A percentile compares a stretch with the other conserved stretches of the same genome.
These are phyloP conservation scores for Habropoda laboriosa DNA, from an alignment of 1,140 invertebrate species.

Conservation along the genomic window DNA sequence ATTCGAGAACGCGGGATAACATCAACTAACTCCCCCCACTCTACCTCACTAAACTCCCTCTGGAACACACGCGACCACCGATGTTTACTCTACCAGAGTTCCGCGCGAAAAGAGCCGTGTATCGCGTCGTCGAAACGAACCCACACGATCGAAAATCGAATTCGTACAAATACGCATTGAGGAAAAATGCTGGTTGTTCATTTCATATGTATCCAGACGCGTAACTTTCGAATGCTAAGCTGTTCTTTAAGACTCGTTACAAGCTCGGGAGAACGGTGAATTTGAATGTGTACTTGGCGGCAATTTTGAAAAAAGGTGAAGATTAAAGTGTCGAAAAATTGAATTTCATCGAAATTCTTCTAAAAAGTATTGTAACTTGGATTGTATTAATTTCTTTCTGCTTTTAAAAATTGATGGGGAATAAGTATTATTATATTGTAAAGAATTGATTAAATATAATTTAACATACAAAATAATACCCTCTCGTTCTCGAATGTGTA, in stretches of 20 bases:
- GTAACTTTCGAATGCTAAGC: background rate
- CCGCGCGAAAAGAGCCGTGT: no score
- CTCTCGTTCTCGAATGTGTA: background rate
- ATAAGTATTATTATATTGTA: no score
- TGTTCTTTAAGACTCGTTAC: background rate
- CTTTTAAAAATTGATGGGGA: no score
- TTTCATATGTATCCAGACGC: background rate
- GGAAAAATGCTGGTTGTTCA: background rate
- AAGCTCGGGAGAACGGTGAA: no score
- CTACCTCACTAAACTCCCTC: background rate
- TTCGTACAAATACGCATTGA: background rate
- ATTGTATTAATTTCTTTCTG: no score
- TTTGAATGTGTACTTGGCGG: no score
- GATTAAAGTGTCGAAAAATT: no score
- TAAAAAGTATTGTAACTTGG: no score
- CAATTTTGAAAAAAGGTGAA: no score
- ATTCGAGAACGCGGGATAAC: constrained; percentile 1
- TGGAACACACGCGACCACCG: background rate
- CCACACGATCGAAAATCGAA: background rate
- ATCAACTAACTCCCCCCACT: background rate
- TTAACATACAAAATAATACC: background rate
- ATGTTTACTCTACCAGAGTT: background rate
- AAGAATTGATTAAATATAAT: no score
- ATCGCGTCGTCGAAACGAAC: background rate
- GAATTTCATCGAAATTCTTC: no score